These are phyloP conservation scores for Odontamblyopus rebecca DNA, from an alignment of 2,797 vertebrate species.

Conservation along the genomic window DNA sequence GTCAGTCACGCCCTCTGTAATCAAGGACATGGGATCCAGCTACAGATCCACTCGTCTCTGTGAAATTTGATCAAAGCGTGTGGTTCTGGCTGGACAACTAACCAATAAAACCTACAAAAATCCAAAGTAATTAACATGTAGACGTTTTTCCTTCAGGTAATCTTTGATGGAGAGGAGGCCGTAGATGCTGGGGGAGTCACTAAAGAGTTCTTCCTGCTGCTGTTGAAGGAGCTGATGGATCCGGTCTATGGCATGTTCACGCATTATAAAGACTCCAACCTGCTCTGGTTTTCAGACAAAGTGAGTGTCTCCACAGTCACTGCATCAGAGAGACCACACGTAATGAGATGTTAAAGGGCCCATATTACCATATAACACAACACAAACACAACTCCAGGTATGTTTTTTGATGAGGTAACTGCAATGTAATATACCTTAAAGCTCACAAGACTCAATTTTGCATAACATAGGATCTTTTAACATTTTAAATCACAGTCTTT, in stretches of 20 bases:
- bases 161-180: conserved; percentile 96
- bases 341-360: background rate
- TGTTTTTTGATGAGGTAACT: no score
- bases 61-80: no score
- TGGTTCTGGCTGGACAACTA: no score
- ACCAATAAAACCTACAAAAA: no score
- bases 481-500: background rate
- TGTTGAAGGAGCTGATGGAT: conserved; percentile 94
- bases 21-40: no score
- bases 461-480: no score
- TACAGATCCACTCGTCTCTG: no score
- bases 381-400: no score
- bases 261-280: conserved; percentile 90
- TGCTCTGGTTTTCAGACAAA: conserved; percentile 97
- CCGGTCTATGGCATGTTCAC: conserved; percentile 98
- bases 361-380: background rate
- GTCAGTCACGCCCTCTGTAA: no score
- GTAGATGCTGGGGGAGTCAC: conserved; percentile 95
- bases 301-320: conserved; percentile 69
- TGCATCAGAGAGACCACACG: background rate
- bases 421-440: no score
- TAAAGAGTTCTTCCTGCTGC: conserved; percentile 96
- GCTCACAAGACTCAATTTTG: no score
- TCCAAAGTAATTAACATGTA: background rate
- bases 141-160: conserved; percentile 78